Base-by-base conservation (phyloP, 2,113 vertebrate species). In the Xenopus laevis region DNA sequence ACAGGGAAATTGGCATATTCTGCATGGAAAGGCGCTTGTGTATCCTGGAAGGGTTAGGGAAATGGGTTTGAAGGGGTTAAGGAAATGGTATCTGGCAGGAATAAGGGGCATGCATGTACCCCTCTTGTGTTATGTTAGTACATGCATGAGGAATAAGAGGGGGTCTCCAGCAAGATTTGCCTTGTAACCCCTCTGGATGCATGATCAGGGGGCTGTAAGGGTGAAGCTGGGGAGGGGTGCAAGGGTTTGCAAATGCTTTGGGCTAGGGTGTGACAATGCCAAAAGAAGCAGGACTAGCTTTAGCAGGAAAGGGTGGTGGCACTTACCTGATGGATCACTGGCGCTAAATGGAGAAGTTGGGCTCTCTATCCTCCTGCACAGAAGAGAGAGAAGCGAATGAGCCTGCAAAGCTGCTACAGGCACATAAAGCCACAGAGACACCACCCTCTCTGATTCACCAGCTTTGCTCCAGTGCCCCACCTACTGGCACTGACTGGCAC, bases 401-500 rank as follows among this genome's bases (percentile, higher is more conserved):
- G 23, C 4, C 23, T 20, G 16, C 12, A 4, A 17, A 15, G 13
- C 27, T 20, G 16, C 44, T 65, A 33, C 16, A 16, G 2, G 9
- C 44, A 65, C 6, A 46, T 44, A 17, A 20, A 20, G 13, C 11
- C 6, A 45, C 11, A 12, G 20, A 23, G 68, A 55, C 68, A 60
- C 68, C 68, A 71, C 68, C 68, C 68, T 44, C 68, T 44, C 30
- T 71, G 55, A 71, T 21, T 71, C 68, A 45, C 40, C 68, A 65
- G 62, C 62, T 27, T 4, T 64, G 30, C 53, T 16, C 30, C 9
- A 20, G 7, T 6, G 13, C 57, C 11, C 65, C 65, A 7, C 44
- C 65, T 13, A 16, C 11, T 50, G 65, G 46, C 46, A 18, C 12
- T 46, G 13, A 8, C 44, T 8, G 45, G 65, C 47, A 66, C 4